Percentiles rank a stretch among this genome's conserved stretches.
phyloP scores from a whole-genome alignment of 2,797 vertebrate genomes.

The Moxostoma hubbsi region DNA sequence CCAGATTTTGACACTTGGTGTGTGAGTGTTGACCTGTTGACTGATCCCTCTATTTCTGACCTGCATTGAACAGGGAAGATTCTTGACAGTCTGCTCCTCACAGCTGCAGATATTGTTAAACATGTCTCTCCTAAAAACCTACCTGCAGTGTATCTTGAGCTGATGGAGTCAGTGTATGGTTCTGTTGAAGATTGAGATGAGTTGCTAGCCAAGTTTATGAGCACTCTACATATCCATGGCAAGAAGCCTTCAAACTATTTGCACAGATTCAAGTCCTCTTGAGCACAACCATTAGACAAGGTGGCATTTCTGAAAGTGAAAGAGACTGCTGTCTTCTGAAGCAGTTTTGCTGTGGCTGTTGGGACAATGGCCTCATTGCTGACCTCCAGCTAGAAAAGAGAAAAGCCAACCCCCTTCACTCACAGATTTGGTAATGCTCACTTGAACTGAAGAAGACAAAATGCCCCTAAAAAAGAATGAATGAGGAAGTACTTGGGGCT shows the following conservation, averaged over 20 bases:
- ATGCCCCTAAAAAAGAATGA: not conserved
- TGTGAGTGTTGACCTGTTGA: not conserved
- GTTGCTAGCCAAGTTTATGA: not conserved
- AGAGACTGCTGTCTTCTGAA: not conserved
- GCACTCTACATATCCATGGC: not conserved
- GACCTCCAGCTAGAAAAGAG: not conserved
- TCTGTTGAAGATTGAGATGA: not conserved
- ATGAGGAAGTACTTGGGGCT: not conserved
- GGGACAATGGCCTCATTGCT: not conserved
- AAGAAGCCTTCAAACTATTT: not conserved
- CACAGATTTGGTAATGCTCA: conserved; percentile 4
- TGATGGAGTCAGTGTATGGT: not conserved
- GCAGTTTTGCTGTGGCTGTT: not conserved
- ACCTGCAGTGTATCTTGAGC: not conserved
- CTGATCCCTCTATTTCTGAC: not conserved
- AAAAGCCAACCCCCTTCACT: not conserved
- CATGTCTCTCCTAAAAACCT: not conserved
- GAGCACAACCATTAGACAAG: not conserved
- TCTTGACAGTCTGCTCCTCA: not conserved
- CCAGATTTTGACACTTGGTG: not conserved
- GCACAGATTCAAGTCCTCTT: not conserved
- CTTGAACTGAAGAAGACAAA: not conserved
- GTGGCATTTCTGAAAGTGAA: conserved; percentile 1
- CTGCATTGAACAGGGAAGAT: not conserved
- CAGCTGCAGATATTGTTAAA: not conserved